Conservation (phyloP, 2,797 vertebrate genomes). For the Hydrophis major region DNA sequence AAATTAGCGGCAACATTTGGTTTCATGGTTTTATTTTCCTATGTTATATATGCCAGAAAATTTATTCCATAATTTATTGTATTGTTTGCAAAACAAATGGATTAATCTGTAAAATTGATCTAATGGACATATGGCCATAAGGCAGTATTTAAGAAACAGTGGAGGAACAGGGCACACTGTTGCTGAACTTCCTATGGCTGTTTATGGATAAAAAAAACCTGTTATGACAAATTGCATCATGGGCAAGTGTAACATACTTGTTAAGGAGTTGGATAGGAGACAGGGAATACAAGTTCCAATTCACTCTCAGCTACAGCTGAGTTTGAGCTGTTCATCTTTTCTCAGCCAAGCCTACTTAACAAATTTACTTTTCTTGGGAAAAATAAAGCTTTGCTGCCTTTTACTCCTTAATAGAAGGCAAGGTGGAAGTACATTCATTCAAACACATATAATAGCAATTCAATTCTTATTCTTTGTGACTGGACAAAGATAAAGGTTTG, state of each 20-base stretch:
- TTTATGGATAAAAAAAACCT: not conserved
- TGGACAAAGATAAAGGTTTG: not conserved
- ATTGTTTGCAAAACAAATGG: not conserved
- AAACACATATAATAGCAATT: not conserved
- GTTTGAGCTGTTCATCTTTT: not conserved
- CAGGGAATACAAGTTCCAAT: not conserved
- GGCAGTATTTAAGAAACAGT: not conserved
- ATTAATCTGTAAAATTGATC: not conserved
- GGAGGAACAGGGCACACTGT: not conserved
- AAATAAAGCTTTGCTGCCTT: not conserved
- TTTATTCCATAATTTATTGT: not conserved
- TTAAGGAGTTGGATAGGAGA: not conserved
- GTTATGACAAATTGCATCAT: not conserved
- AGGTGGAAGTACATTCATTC: not conserved
- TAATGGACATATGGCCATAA: not conserved
- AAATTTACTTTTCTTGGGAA: not conserved
- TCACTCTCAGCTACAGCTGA: not conserved
- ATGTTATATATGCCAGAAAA: not conserved
- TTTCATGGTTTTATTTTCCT: not conserved
- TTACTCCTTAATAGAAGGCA: not conserved
- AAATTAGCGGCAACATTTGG: not conserved
- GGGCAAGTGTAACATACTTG: not conserved
- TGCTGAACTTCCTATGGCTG: not conserved
- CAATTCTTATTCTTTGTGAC: not conserved
- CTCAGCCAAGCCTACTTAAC: not conserved